These are phyloP conservation scores for Mactromeris polynyma DNA, from an alignment of 2,888 invertebrate genomes.

Conservation along the genomic window DNA sequence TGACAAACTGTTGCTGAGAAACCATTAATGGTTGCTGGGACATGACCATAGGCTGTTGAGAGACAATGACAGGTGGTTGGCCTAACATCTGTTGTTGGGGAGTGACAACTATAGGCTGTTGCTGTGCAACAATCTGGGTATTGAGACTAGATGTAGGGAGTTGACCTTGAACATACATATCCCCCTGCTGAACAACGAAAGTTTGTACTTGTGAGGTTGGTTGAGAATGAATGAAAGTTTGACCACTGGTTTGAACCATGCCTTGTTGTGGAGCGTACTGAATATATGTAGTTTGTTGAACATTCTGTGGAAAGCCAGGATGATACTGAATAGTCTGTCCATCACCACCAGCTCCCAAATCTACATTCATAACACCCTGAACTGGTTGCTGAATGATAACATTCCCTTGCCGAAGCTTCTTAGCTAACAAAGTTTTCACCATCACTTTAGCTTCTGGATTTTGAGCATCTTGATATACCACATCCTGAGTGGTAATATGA, in stretches of 20 bases:
- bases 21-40: conserved; percentile 53
- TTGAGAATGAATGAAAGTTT: conserved; percentile 53
- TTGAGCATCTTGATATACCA: conserved; percentile 67
- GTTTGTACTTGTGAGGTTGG: conserved; percentile 64
- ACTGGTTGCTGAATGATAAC: conserved; percentile 66
- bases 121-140: conserved; percentile 55
- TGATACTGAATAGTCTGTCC: conserved; percentile 66
- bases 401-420: conserved; percentile 89
- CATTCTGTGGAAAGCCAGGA: conserved; percentile 54
- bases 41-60: conserved; percentile 49
- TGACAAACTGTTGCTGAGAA: conserved; percentile 54
- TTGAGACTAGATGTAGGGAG: conserved; percentile 57
- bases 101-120: conserved; percentile 50
- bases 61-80: conserved; percentile 50
- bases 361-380: conserved; percentile 58
- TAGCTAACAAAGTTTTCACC: conserved; percentile 97
- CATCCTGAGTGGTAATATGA: conserved; percentile 64
- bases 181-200: conserved; percentile 61
- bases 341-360: conserved; percentile 48
- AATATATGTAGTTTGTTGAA: conserved; percentile 63
- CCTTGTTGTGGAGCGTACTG: conserved; percentile 59
- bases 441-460: conserved; percentile 91
- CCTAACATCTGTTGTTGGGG: conserved; percentile 60
- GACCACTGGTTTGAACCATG: conserved; percentile 46
- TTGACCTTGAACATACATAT: conserved; percentile 58